Evolutionary conservation across 1,140 invertebrate genomes (phyloP), one percentile per base, ranked within the genome.

Genomic region (Drosophila aff.): DNA sequence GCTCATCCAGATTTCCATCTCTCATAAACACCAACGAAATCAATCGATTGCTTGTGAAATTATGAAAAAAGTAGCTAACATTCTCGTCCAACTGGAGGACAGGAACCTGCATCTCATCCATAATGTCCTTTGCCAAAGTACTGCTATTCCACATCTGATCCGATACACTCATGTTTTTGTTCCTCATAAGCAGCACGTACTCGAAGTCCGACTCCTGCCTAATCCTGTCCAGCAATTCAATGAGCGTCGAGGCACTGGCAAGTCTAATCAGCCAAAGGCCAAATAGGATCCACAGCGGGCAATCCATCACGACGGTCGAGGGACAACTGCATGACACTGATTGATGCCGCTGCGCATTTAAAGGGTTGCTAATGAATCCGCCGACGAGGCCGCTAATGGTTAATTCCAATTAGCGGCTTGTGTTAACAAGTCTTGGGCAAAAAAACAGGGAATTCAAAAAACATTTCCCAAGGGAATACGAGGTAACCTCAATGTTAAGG

Each of bases 341-440:
- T 58, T 64, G 71, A 68, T 77, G 68, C 33, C 36, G 18, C 46
- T 68, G 50, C 72, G 61, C 63, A 87, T 86, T 87, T 89, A 86
- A 86, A 89, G 83, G 83, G 80, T 80, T 86, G 72, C 84, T 83
- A 77, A 89, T 89, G 63, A 73, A 50, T 64, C 55, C 74, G 13
- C 28, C 46, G 31, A 18, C 43, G 18, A 73, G 46, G 23, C 31
- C 44, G 46, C 66, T 64, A 53, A 61, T 74, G 69, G 57, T 50
- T 53, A 67, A 59, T 36, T 61, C 59, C 62, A 80, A 82, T 82
- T 87, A 82, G 55, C 38, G n/a, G 36, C 28, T 31, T 18, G 33
- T 64, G 73, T 62, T 62, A 80, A 85, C 82, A 85, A 75, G 84
- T 43, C 18, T 40, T 26, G 13, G 53, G 74, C 49, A 52, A 66